Conservation (phyloP, 2,888 invertebrate species). For the Mesorhabditis belari region DNA sequence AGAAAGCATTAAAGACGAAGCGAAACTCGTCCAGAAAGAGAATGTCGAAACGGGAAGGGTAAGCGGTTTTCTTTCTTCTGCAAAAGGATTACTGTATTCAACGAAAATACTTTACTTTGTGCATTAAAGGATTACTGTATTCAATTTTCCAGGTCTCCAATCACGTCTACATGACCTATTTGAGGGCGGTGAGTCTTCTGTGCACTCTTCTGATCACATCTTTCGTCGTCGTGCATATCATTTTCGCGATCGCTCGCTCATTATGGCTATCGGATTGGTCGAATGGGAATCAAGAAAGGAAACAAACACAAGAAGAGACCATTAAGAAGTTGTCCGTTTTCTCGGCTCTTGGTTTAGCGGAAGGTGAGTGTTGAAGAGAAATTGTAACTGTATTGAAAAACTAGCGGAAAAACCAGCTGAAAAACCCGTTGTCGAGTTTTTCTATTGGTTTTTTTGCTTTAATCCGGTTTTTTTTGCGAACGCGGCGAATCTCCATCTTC, state of each 20-base stretch:
- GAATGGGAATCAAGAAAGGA: slow-evolving; percentile 14
- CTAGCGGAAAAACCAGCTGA: no score
- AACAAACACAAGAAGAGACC: no score
- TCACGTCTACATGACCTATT: not conserved
- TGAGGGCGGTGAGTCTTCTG: not conserved
- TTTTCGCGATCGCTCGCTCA: slow-evolving; percentile 5
- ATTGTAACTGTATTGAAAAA: no score
- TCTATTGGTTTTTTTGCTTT: no score
- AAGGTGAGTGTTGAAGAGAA: no score
- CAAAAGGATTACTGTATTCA: not conserved
- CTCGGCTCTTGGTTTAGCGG: not conserved
- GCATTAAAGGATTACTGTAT: no score
- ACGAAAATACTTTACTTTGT: not conserved
- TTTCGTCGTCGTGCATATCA: not conserved
- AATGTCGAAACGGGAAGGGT: not conserved
- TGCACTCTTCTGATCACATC: not conserved
- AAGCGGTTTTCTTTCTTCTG: no score
- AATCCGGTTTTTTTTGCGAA: no score
- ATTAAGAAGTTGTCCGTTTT: not conserved
- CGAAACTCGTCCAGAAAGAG: not conserved
- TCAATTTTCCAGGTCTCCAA: not conserved
- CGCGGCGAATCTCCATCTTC: no score
- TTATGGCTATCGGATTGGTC: slow-evolving; percentile 26
- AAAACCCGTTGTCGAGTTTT: no score
- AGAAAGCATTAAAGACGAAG: not conserved